Percentiles rank a stretch among this genome's conserved stretches.
Conservation (phyloP, 2,888 invertebrate species). For the Apocheima hispidaria region DNA sequence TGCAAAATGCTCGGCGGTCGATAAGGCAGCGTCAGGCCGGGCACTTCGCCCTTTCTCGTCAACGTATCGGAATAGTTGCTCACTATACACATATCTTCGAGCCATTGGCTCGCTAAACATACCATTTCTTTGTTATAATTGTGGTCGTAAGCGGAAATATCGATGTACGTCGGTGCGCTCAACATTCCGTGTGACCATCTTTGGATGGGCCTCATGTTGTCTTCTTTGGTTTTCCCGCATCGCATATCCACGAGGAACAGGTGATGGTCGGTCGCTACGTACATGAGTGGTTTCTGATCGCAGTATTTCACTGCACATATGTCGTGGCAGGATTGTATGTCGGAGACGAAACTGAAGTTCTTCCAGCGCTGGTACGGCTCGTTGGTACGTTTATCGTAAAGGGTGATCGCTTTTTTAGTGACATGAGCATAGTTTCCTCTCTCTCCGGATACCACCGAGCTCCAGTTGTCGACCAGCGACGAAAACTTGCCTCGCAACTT, state of each 20-base stretch:
- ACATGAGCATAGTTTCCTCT: conserved; percentile 67
- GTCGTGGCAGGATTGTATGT: conserved; percentile 65
- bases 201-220: conserved; percentile 66
- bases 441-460: conserved; percentile 67
- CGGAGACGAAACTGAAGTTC: conserved; percentile 58
- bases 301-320: conserved; percentile 68
- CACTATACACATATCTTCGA: conserved; percentile 74
- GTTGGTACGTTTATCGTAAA: conserved; percentile 76
- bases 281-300: conserved; percentile 60
- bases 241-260: conserved; percentile 73
- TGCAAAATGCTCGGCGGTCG: conserved; percentile 69
- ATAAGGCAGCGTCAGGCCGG: conserved; percentile 67
- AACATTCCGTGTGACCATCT: conserved; percentile 87
- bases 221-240: conserved; percentile 51
- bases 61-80: conserved; percentile 64
- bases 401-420: conserved; percentile 60
- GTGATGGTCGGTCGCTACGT: conserved; percentile 73
- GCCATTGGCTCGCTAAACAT: conserved; percentile 75
- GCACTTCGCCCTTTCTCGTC: conserved; percentile 51
- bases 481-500: conserved; percentile 58
- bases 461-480: conserved; percentile 72
- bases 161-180: conserved; percentile 76
- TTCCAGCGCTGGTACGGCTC: conserved; percentile 58
- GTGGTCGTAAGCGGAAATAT: conserved; percentile 58
- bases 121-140: conserved; percentile 70